Conservation (phyloP, 2,113 vertebrate genomes). For the Globicephala melas region DNA sequence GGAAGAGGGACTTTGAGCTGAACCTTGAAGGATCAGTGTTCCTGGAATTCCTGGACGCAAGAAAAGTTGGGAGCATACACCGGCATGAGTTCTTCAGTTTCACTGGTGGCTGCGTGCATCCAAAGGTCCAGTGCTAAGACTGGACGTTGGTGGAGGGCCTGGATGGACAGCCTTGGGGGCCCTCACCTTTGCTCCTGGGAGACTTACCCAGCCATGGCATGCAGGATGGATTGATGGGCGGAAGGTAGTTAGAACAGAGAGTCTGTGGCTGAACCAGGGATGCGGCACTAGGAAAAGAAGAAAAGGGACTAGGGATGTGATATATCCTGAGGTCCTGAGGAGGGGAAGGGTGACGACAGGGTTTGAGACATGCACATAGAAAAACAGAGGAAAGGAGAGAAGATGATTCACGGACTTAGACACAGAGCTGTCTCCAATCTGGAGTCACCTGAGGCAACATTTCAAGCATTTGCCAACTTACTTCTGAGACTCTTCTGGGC, state of each 20-base stretch:
- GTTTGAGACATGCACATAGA: background rate
- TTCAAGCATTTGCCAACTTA: background rate
- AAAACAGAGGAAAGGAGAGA: background rate
- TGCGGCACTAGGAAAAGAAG: background rate
- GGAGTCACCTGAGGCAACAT: background rate
- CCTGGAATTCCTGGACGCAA: background rate
- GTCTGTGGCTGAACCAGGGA: background rate
- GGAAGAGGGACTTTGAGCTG: background rate
- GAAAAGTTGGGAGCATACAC: rapidly evolving
- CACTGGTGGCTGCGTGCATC: rapidly evolving
- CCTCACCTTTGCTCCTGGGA: background rate
- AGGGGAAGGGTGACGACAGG: background rate
- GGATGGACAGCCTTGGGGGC: too few species aligned
- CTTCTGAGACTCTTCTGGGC: background rate
- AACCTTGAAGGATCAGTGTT: background rate
- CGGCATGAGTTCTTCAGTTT: background rate
- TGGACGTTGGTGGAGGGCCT: rapidly evolving
- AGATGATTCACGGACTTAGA: background rate
- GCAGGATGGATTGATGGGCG: background rate
- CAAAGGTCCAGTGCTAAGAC: too few species aligned
- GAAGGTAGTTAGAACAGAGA: background rate
- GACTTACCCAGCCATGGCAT: background rate
- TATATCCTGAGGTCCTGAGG: background rate
- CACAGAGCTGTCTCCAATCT: background rate
- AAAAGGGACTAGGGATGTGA: rapidly evolving